A percentile compares a stretch with the other conserved stretches of the same genome.
Conservation (phyloP, 2,888 invertebrate genomes). For the Rhaphigaster nebulosa region DNA sequence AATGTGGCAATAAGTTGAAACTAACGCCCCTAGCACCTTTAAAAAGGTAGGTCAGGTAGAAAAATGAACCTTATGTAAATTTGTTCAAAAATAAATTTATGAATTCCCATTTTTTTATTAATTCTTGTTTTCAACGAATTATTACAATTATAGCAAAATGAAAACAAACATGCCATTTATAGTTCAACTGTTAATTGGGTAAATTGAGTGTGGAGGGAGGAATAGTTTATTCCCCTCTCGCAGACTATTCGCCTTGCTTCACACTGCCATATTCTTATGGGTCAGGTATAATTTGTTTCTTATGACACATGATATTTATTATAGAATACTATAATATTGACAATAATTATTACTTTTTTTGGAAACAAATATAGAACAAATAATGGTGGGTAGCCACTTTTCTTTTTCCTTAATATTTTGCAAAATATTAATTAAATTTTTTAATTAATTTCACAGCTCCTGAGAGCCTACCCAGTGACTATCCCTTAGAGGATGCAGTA, state of each 20-base stretch:
- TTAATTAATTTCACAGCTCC: slow-evolving; percentile 59
- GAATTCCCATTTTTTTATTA: too few relatives aligned
- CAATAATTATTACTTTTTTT: not conserved
- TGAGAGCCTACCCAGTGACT: slow-evolving; percentile 60
- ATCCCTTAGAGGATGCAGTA: slow-evolving; percentile 64
- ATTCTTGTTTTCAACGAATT: too few relatives aligned
- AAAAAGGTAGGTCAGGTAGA: too few relatives aligned
- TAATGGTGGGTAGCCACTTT: not conserved
- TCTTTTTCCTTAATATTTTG: not conserved
- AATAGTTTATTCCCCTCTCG: not conserved
- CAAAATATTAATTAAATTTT: not conserved
- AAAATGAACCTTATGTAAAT: too few relatives aligned
- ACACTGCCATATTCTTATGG: not conserved
- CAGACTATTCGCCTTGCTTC: not conserved
- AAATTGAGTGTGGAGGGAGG: too few relatives aligned
- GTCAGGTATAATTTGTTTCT: not conserved
- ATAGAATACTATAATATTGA: not conserved
- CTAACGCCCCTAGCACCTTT: too few relatives aligned
- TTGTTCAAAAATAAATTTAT: too few relatives aligned
- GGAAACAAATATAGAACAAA: not conserved
- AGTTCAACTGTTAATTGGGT: too few relatives aligned
- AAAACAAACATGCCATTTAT: too few relatives aligned
- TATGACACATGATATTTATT: not conserved
- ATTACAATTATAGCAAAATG: too few relatives aligned
- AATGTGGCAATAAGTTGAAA: too few relatives aligned